Evolutionary conservation across 2,888 invertebrate genomes (phyloP).

Genomic region (Troilus luridus): DNA sequence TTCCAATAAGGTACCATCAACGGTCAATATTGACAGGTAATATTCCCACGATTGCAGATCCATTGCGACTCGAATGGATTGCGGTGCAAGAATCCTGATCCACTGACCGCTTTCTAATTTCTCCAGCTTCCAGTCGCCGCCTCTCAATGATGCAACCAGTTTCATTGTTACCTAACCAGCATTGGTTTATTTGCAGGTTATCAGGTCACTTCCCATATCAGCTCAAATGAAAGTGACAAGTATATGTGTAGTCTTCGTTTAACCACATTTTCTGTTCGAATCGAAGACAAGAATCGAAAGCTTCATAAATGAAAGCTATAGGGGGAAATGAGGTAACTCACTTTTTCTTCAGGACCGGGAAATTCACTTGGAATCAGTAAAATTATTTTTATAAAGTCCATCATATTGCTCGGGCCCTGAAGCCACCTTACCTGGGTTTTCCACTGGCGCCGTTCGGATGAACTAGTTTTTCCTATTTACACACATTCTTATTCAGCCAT

Average conservation of each 20-base stretch:
- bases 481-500: too few relatives aligned
- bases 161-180: background rate
- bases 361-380: too few relatives aligned
- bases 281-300: background rate
- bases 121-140: background rate
- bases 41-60: background rate
- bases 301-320: background rate
- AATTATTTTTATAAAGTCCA: too few relatives aligned
- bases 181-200: background rate
- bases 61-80: background rate
- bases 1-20: background rate
- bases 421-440: too few relatives aligned
- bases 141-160: constrained; percentile 3
- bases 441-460: too few relatives aligned
- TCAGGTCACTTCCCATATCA: background rate
- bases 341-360: too few relatives aligned
- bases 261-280: background rate
- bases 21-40: background rate
- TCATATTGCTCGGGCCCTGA: too few relatives aligned
- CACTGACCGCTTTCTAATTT: constrained; percentile 37
- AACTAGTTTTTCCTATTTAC: too few relatives aligned
- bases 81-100: background rate
- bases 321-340: too few relatives aligned
- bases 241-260: background rate
- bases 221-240: background rate